These are phyloP conservation scores for Astropecten irregularis DNA, from an alignment of 53 echinoderm and acorn worm genomes.

Conservation along the genomic window DNA sequence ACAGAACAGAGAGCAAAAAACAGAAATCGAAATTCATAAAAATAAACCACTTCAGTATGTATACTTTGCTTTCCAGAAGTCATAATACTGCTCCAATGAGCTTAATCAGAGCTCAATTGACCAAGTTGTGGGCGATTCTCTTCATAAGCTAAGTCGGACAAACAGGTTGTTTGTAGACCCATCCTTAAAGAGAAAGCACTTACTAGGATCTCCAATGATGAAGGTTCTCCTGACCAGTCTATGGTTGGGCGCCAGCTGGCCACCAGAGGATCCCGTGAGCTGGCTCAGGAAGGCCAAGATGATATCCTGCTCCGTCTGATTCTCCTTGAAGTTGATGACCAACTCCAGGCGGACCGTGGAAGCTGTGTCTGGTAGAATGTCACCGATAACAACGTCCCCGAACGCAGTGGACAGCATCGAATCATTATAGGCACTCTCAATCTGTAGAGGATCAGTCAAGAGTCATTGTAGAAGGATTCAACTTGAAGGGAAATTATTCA, in stretches of 20 bases:
- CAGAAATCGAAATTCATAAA: too few species aligned
- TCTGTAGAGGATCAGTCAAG: conserved; percentile 12
- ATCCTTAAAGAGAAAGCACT: neutral
- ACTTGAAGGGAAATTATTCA: neutral
- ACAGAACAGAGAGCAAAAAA: too few species aligned
- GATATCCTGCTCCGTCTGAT: conserved; percentile 6
- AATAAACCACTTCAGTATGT: too few species aligned
- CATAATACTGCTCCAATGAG: too few species aligned
- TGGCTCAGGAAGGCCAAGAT: conserved; percentile 24
- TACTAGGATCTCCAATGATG: conserved; percentile 66
- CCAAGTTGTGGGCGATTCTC: neutral
- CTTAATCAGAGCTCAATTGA: too few species aligned
- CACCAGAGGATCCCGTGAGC: conserved; percentile 42
- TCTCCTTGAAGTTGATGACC: conserved; percentile 34
- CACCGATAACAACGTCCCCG: conserved; percentile 17
- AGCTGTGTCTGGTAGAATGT: neutral
- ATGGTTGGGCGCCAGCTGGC: conserved; percentile 35
- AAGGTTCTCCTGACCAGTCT: conserved; percentile 44
- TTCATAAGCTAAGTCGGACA: neutral
- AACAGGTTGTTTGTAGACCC: too few species aligned
- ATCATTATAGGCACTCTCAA: conserved; percentile 30
- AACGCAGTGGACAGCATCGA: conserved; percentile 14
- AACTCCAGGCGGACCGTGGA: conserved; percentile 36
- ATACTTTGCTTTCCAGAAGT: too few species aligned
- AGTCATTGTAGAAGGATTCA: conserved; percentile 2